Conservation (phyloP, 2,888 invertebrate genomes). For the Nomada lathburiana region DNA sequence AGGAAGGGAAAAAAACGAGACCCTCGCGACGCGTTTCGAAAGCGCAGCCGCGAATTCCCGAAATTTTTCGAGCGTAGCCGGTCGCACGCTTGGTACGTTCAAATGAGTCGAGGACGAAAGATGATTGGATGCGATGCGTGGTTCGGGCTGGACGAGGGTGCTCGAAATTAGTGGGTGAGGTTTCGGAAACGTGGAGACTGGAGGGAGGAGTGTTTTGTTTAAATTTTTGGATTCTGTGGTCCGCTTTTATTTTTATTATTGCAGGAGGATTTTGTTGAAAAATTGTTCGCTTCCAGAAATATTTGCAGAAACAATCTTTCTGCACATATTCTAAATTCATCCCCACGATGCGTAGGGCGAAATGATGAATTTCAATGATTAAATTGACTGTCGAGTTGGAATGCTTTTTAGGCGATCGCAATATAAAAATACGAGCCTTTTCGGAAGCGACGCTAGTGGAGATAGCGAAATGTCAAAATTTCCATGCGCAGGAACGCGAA, state of each 20-base stretch:
- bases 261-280: too few species aligned
- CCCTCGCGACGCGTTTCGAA: neutral
- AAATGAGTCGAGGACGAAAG: neutral
- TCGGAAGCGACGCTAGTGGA: neutral
- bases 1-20: constrained; percentile 1
- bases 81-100: constrained; percentile 16
- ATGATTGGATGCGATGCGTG: neutral
- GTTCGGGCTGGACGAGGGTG: neutral
- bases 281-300: too few species aligned
- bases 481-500: constrained; percentile 37
- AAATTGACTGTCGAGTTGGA: too few species aligned
- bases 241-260: too few species aligned
- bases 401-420: too few species aligned
- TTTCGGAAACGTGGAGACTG: neutral
- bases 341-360: too few species aligned
- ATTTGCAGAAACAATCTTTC: too few species aligned
- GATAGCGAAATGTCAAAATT: constrained; percentile 46
- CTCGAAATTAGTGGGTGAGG: neutral
- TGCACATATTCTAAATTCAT: too few species aligned
- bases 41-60: constrained; percentile 22
- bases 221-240: neutral
- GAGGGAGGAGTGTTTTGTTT: neutral
- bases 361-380: too few species aligned
- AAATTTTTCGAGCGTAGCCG: constrained; percentile 9
- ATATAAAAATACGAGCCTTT: neutral